Base-by-base conservation (phyloP, 2,888 invertebrate genomes). In the Eubasilissa splendida region DNA sequence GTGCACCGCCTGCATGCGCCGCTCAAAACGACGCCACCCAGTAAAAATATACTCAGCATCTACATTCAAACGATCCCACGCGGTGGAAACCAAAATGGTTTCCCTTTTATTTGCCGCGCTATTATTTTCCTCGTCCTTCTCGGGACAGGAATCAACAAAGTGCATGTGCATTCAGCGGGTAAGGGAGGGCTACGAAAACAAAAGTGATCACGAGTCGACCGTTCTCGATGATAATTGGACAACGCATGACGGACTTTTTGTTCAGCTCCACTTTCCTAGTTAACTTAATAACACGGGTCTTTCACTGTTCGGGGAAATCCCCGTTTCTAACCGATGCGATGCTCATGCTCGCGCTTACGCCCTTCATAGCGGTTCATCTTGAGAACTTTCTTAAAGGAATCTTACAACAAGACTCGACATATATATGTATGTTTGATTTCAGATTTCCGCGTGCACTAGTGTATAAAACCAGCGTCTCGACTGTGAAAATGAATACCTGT, bases 1-100 rank as follows among this genome's bases (percentile, higher is more conserved):
- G 53, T 53, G 70, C 70, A 70, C 31, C 58, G 70, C 22, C 14
- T 70, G 70, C 70, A 70, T 3, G 54, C 12, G 54, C 5, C 70
- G 31, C 11, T 9, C 50, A 70, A 70, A 53, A 52, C 70, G n/a
- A 8, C 54, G 22, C 53, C 70, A n/a, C 22, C 70, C 14, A 11
- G 10, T 11, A 12, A 11, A 9, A 52, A 70, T 22, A 1, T 53
- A 2, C 54, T n/a, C 52, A 10, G 53, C 22, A 11, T 4, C 52
- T 2, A n/a, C 31, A 31, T 0, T 4, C 22, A 2, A 11, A 22
- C 63, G 12, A 42, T 42, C 42, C 42, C 42, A 2, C 42, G 42
- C 42, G 4, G 42, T 7, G 42, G 7, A 22, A 22, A 22, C 22
- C 22, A 31, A 4, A 63, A 63, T 31, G 60, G 10, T 31, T 31